A percentile compares a stretch with the other conserved stretches of the same genome.
Conservation (phyloP, 2,113 vertebrate species). For the Sapayoa aenigma region DNA sequence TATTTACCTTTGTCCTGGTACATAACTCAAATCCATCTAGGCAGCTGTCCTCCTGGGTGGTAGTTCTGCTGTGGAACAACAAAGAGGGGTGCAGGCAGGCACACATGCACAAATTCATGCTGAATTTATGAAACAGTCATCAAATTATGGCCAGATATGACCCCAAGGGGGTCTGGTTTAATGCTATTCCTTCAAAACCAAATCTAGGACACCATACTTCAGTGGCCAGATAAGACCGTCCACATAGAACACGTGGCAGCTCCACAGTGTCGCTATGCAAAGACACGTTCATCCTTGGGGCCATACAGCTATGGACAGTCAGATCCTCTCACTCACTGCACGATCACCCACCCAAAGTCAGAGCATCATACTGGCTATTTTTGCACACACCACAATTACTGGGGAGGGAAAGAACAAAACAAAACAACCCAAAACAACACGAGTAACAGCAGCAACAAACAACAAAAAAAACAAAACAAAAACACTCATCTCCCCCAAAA, state of each 20-base stretch:
- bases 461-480: too few relatives aligned
- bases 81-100: not conserved
- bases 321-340: not conserved
- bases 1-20: not conserved
- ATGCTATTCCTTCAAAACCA: not conserved
- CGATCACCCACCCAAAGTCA: not conserved
- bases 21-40: not conserved
- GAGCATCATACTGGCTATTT: not conserved
- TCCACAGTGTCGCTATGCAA: not conserved
- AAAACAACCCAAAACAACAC: too few relatives aligned
- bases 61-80: not conserved
- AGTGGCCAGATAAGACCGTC: not conserved
- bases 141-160: not conserved
- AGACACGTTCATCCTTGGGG: not conserved
- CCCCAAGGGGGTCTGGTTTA: not conserved
- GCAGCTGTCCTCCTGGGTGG: not conserved
- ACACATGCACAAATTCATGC: not conserved
- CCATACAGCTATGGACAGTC: not conserved
- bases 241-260: fast-evolving
- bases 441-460: not conserved
- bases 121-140: not conserved
- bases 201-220: not conserved
- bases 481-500: too few relatives aligned
- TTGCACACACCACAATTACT: fast-evolving
- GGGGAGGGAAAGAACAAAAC: not conserved